Evolutionary conservation across 37 sponge, comb jelly and placozoan genomes (phyloP), one percentile per base, ranked within the genome.

Genomic region (Dysidea cf. avara): DNA sequence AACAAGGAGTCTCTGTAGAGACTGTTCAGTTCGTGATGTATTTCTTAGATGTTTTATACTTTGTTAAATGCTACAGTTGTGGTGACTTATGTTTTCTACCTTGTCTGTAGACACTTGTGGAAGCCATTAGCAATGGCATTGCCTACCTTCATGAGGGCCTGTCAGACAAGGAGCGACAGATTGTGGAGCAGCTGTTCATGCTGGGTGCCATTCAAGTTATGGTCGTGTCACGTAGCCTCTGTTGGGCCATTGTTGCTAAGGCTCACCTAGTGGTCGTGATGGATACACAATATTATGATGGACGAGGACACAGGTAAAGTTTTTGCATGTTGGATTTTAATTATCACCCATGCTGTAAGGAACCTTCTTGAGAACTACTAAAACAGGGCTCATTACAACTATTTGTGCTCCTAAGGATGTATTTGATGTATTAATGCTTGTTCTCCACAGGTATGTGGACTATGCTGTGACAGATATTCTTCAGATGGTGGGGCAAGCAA

Each of bases 251-350:
- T 57, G 66, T 34, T 17, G 67, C 84, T 60, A 82, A 74, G 20
- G 79, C 93, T 33, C 85, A 98, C 67, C 86, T 98, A n/a, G 90
- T 92, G 28, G 83, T 98, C 36, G 58, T 98, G 77, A 94, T 98
- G 93, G 99, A 98, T 66, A 98, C 99, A 33, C 96, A 95, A 77
- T 94, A 87, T 71, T 98, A 87, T 66, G 99, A 98, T 67, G 99
- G 99, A 2, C 53, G 87, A 53, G 84, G 84, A 25, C 99, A 98
- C 88, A 85, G 87, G 87, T 89, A 28, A 24, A 53, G 14, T 18
- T 11, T n/a, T n/a, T n/a, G n/a, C n/a, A n/a, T n/a, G n/a, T n/a
- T n/a, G n/a, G n/a, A n/a, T n/a, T n/a, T n/a, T n/a, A n/a, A n/a
- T n/a, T n/a, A n/a, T n/a, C n/a, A n/a, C n/a, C n/a, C n/a, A n/a